Percentiles rank a stretch among this genome's conserved stretches.
These are phyloP conservation scores for Cerceris ruficornis DNA, from an alignment of 2,888 invertebrate genomes.

Conservation along the genomic window DNA sequence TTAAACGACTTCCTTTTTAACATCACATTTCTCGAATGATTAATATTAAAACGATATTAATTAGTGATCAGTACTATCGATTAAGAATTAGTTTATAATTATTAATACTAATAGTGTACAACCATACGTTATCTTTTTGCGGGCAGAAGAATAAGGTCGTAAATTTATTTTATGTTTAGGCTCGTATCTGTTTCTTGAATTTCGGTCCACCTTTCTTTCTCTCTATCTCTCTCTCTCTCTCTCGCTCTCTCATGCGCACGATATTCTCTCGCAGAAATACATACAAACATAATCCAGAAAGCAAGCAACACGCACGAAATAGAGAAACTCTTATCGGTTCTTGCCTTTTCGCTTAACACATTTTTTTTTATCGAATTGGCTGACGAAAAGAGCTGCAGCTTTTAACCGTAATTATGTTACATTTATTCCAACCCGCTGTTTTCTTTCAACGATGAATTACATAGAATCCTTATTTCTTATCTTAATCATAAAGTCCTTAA, in stretches of 20 bases:
- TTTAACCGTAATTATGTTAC: slow-evolving; percentile 76
- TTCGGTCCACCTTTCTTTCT: slow-evolving; percentile 20
- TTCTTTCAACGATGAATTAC: slow-evolving; percentile 73
- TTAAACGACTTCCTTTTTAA: slow-evolving; percentile 61
- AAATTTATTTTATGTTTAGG: slow-evolving; percentile 73
- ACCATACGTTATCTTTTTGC: slow-evolving; percentile 75
- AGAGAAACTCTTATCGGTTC: slow-evolving; percentile 20
- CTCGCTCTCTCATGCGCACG: slow-evolving; percentile 47
- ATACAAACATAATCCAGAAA: neutral
- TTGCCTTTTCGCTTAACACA: slow-evolving; percentile 32
- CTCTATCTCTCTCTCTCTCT: slow-evolving; percentile 36
- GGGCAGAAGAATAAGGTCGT: slow-evolving; percentile 72
- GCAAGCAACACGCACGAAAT: no score
- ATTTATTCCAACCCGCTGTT: slow-evolving; percentile 66
- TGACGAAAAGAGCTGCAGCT: slow-evolving; percentile 70
- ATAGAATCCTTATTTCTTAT: slow-evolving; percentile 68
- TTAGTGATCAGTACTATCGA: slow-evolving; percentile 78
- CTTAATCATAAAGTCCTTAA: slow-evolving; percentile 60
- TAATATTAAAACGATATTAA: slow-evolving; percentile 80
- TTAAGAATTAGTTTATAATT: slow-evolving; percentile 80
- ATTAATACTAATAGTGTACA: slow-evolving; percentile 81
- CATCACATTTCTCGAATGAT: slow-evolving; percentile 81
- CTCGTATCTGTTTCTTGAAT: slow-evolving; percentile 60
- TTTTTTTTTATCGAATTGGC: slow-evolving; percentile 56
- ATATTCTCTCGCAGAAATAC: slow-evolving; percentile 12